Percentiles rank a stretch among this genome's conserved stretches.
phyloP scores from a whole-genome alignment of 2,113 vertebrate species.

The Phaethon lepturus region DNA sequence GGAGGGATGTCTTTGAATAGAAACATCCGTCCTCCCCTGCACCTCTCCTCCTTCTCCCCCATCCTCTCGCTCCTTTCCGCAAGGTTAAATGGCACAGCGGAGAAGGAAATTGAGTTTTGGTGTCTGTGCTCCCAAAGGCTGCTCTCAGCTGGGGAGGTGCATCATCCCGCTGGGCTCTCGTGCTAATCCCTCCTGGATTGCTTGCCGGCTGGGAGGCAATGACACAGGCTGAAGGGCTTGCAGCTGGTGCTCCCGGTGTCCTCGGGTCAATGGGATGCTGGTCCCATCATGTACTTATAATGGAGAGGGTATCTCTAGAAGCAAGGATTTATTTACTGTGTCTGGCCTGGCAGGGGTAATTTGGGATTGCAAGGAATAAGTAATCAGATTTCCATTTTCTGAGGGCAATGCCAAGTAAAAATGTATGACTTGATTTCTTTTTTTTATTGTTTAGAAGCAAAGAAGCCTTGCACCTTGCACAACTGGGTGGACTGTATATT shows the following conservation, averaged over 20 bases:
- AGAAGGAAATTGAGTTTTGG: conserved; percentile 28
- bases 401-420: conserved; percentile 32
- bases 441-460: conserved; percentile 17
- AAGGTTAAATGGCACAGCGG: not conserved
- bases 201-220: not conserved
- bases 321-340: conserved; percentile 65
- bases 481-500: not conserved
- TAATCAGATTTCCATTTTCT: conserved; percentile 51
- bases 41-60: not conserved
- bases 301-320: not conserved
- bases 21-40: not conserved
- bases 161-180: not conserved
- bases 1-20: not conserved
- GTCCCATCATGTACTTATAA: not conserved
- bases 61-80: not conserved
- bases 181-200: not conserved
- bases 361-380: conserved; percentile 66
- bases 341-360: conserved; percentile 59
- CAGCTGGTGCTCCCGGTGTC: not conserved
- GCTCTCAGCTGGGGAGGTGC: not conserved
- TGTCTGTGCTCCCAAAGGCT: conserved; percentile 14
- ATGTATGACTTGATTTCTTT: not conserved
- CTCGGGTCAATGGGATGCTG: conserved; percentile 30
- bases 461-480: not conserved
- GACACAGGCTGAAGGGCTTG: not conserved